A percentile compares a stretch with the other conserved stretches of the same genome.
Conservation (phyloP, 2,797 vertebrate genomes). For the Ibycter americanus region DNA sequence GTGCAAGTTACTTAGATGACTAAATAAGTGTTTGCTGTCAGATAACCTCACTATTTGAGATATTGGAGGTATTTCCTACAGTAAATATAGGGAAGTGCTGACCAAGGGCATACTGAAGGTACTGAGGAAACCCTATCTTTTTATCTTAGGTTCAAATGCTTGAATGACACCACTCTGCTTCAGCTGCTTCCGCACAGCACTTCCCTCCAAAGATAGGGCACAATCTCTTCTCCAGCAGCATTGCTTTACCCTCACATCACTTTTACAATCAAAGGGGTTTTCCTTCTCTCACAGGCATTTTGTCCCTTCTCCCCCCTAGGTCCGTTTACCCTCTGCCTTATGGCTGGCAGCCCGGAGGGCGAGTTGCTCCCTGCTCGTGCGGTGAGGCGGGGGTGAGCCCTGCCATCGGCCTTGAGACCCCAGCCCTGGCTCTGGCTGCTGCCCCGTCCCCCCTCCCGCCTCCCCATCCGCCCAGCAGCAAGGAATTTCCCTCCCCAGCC, state of each 20-base stretch:
- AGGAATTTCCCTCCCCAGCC: neutral
- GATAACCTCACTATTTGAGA: conserved; percentile 59
- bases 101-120: conserved; percentile 42
- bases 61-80: conserved; percentile 55
- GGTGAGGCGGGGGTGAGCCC: neutral
- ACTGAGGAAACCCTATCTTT: conserved; percentile 38
- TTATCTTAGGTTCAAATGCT: conserved; percentile 40
- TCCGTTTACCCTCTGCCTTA: neutral
- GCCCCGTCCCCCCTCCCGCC: fast-evolving
- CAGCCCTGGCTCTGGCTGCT: neutral
- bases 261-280: neutral
- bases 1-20: conserved; percentile 30
- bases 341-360: fast-evolving
- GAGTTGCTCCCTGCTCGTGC: fast-evolving
- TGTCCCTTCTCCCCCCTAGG: neutral
- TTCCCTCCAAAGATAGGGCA: conserved; percentile 1
- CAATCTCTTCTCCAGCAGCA: neutral
- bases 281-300: neutral
- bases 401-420: fast-evolving
- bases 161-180: neutral
- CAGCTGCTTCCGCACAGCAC: neutral
- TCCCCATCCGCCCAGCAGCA: neutral
- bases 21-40: conserved; percentile 60
- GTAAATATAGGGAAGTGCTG: conserved; percentile 45
- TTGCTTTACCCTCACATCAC: neutral